Evolutionary conservation across 2,888 invertebrate genomes (phyloP), one percentile per base, ranked within the genome.

Genomic region (Eretmocerus hayati): DNA sequence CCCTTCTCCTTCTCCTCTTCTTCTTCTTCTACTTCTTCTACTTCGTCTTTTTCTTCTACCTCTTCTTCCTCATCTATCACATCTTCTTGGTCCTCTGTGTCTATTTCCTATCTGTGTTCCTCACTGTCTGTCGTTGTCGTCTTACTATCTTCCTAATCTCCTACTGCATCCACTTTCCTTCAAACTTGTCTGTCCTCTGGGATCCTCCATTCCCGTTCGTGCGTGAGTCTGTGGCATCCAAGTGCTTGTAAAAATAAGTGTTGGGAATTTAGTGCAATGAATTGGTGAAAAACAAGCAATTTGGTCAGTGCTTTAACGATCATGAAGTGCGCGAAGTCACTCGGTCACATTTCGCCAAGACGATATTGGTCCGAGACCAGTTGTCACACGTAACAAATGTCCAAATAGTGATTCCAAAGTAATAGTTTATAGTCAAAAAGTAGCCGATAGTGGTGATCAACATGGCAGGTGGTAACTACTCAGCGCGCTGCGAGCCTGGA

Each of bases 401-500:
- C n/a, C n/a, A n/a, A n/a, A n/a, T n/a, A n/a, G n/a, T n/a, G n/a
- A n/a, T n/a, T n/a, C n/a, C n/a, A n/a, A n/a, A n/a, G n/a, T n/a
- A n/a, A n/a, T n/a, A n/a, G n/a, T n/a, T n/a, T n/a, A n/a, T n/a
- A n/a, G n/a, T n/a, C n/a, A n/a, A n/a, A n/a, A n/a, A n/a, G n/a
- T n/a, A n/a, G n/a, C n/a, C n/a, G n/a, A n/a, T n/a, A n/a, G n/a
- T n/a, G n/a, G n/a, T n/a, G n/a, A n/a, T n/a, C n/a, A n/a, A n/a
- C n/a, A n/a, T n/a, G n/a, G n/a, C n/a, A n/a, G n/a, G n/a, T n/a
- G 62, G 61, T 3, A 69, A 68, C 39, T 66, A 69, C 49, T 47
- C 67, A 51, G 56, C 64, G 20, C 60, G 62, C 40, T 99, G 97
- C 76, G 78, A 80, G 61, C 82, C 86, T 45, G 99, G 97, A 37